phyloP scores from a whole-genome alignment of 2,797 vertebrate genomes.

The Tympanoctomys barrerae region DNA sequence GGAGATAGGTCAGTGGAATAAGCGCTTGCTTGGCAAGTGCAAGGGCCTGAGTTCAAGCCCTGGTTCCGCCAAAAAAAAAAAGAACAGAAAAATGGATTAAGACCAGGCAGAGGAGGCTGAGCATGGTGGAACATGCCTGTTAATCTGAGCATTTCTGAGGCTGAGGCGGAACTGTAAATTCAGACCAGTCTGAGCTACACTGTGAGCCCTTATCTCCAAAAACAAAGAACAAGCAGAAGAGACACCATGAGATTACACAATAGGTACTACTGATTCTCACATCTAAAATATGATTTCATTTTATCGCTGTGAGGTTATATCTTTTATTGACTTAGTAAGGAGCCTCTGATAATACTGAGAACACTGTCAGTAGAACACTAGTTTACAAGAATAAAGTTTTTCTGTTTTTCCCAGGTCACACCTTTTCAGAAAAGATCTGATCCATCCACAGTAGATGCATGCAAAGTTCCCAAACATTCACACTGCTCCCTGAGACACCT shows the following conservation, averaged over 20 bases:
- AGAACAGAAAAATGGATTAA: neutral
- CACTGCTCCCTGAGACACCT: neutral
- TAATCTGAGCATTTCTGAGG: neutral
- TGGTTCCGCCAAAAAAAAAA: too few species aligned
- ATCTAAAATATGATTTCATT: slow-evolving; percentile 9
- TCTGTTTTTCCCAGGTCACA: neutral
- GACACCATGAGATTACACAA: neutral
- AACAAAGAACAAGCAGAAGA: neutral
- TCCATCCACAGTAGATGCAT: neutral
- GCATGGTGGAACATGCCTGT: neutral
- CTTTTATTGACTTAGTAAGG: neutral
- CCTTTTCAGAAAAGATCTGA: neutral
- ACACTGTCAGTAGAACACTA: neutral
- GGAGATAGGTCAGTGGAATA: too few species aligned
- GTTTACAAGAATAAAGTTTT: neutral
- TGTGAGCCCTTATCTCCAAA: neutral
- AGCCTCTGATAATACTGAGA: neutral
- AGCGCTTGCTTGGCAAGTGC: too few species aligned
- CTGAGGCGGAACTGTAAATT: neutral
- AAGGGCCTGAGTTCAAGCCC: too few species aligned
- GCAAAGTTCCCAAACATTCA: neutral
- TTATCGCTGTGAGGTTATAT: neutral
- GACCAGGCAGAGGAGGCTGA: neutral
- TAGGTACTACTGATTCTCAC: slow-evolving; percentile 8
- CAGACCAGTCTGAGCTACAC: neutral